Percentiles rank a stretch among this genome's conserved stretches.
Conservation (phyloP, 1,140 invertebrate genomes). For the Scaptomyza graminum region DNA sequence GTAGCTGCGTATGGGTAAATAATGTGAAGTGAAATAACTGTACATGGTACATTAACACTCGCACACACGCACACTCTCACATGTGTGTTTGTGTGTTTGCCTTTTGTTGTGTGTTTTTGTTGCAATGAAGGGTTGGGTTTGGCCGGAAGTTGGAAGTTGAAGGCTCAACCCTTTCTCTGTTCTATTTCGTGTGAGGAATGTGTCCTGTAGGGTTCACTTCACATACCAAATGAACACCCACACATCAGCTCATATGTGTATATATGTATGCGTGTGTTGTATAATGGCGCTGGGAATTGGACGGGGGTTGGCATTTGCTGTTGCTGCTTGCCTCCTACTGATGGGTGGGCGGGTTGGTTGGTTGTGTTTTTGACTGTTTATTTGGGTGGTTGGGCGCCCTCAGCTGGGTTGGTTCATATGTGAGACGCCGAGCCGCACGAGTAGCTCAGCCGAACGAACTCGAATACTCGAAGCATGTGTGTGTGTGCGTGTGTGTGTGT, state of each 20-base stretch:
- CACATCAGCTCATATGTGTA: constrained; percentile 27
- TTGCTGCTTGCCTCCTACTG: not conserved
- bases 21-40: constrained; percentile 79
- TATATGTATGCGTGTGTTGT: not conserved
- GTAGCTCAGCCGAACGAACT: constrained; percentile 14
- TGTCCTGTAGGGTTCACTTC: constrained; percentile 75
- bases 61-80: constrained; percentile 5
- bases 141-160: too few relatives aligned
- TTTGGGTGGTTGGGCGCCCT: constrained; percentile 27
- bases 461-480: not conserved
- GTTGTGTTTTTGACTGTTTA: constrained; percentile 25
- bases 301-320: constrained; percentile 36
- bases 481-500: constrained; percentile 27
- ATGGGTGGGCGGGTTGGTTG: constrained; percentile 23
- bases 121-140: constrained; percentile 3
- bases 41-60: constrained; percentile 63
- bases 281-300: constrained; percentile 51
- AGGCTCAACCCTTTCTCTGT: constrained; percentile 51
- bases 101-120: constrained; percentile 58
- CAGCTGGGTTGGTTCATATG: constrained; percentile 49
- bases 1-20: constrained; percentile 62
- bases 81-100: constrained; percentile 22
- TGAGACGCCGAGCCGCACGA: constrained; percentile 21
- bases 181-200: constrained; percentile 65
- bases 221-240: constrained; percentile 74